phyloP scores from a whole-genome alignment of 2,113 vertebrate species.

The Aphelocoma coerulescens region DNA sequence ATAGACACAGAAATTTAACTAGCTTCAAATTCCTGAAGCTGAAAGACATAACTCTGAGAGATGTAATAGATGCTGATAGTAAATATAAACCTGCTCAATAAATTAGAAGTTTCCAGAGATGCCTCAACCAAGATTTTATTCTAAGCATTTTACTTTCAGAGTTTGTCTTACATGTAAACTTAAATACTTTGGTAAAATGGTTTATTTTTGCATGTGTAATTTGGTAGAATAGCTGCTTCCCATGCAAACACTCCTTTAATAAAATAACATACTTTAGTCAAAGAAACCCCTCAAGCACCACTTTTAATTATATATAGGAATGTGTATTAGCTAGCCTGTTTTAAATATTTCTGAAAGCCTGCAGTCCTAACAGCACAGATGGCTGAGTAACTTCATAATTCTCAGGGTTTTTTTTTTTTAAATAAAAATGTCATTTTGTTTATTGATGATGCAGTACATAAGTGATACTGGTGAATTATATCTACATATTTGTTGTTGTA shows the following conservation, averaged over 20 bases:
- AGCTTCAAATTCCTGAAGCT: neutral
- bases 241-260: neutral
- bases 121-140: neutral
- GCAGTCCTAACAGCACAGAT: constrained; percentile 18
- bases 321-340: neutral
- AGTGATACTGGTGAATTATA: neutral
- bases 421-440: constrained; percentile 42
- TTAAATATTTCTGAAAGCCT: constrained; percentile 28
- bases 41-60: neutral
- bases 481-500: constrained; percentile 11
- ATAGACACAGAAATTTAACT: neutral
- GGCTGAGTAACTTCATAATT: constrained; percentile 33
- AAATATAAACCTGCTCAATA: neutral
- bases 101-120: neutral
- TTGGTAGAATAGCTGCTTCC: neutral
- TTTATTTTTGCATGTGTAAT: neutral
- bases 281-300: neutral
- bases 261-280: neutral
- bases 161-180: neutral
- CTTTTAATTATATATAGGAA: neutral
- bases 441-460: constrained; percentile 40
- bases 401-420: neutral
- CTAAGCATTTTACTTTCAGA: neutral
- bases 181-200: neutral
- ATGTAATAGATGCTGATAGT: neutral